Evolutionary conservation across 2,113 vertebrate species (phyloP).

Genomic region (Rhabdomys dilectus): DNA sequence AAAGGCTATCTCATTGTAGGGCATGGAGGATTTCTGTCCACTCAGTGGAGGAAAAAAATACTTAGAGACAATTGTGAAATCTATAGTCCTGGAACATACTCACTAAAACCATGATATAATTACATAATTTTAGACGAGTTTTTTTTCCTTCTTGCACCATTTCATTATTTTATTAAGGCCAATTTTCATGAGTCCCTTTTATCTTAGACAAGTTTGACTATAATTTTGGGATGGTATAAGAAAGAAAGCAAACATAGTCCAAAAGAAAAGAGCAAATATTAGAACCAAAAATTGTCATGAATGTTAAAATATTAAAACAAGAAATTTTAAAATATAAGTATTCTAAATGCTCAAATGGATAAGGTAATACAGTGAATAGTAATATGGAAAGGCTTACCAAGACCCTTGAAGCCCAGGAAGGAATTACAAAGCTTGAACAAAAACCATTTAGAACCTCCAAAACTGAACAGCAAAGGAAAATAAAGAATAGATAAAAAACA

Average conservation of each 20-base stretch:
- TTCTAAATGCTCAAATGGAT: background rate
- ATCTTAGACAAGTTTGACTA: background rate
- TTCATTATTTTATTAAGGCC: background rate
- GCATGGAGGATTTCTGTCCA: background rate
- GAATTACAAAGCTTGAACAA: background rate
- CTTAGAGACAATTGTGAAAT: background rate
- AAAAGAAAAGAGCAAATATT: background rate
- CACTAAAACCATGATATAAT: background rate
- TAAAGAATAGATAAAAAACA: background rate
- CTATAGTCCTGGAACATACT: background rate
- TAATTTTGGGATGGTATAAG: background rate
- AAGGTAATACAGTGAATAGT: background rate
- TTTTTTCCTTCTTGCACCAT: too few relatives aligned
- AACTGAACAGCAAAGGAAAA: background rate
- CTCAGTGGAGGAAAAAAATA: fast-evolving
- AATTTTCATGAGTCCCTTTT: background rate
- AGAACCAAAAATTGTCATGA: background rate
- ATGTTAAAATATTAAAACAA: background rate
- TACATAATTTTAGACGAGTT: background rate
- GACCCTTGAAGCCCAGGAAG: background rate
- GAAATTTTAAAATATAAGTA: background rate
- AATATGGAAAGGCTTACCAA: background rate
- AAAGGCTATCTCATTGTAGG: too few relatives aligned
- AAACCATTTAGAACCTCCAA: background rate
- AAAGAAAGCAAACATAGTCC: background rate